Percentiles rank a stretch among this genome's conserved stretches.
phyloP scores from a whole-genome alignment of 92 coral and sea anemone genomes.

The Siderastrea radians region DNA sequence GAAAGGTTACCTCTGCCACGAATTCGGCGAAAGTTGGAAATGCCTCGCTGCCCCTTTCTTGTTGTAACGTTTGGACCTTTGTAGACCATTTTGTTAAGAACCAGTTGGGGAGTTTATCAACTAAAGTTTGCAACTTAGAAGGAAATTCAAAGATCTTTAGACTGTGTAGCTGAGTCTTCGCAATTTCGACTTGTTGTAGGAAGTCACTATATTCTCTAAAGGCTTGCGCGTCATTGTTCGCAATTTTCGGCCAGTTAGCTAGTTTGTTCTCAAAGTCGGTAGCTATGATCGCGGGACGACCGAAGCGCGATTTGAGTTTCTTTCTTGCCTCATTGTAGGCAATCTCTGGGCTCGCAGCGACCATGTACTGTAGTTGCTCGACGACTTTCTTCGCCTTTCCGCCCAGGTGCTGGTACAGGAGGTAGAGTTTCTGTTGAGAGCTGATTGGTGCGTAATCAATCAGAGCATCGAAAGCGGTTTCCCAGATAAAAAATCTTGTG shows the following conservation, averaged over 20 bases:
- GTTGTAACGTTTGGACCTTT: constrained; percentile 59
- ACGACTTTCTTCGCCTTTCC: constrained; percentile 74
- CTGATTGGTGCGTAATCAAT: constrained; percentile 68
- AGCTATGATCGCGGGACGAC: constrained; percentile 62
- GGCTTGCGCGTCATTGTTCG: constrained; percentile 60
- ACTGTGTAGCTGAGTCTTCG: constrained; percentile 40
- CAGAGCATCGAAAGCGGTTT: constrained; percentile 77
- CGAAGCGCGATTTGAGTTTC: constrained; percentile 68
- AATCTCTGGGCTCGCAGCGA: constrained; percentile 60
- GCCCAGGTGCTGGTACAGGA: constrained; percentile 73
- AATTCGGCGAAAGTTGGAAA: constrained; percentile 70
- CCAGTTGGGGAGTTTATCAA: constrained; percentile 67
- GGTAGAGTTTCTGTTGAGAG: constrained; percentile 69
- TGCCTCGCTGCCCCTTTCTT: constrained; percentile 42
- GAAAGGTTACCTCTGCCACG: constrained; percentile 53
- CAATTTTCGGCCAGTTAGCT: constrained; percentile 73
- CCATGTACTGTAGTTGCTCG: constrained; percentile 68
- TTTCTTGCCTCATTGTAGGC: constrained; percentile 56
- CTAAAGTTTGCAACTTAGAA: constrained; percentile 56
- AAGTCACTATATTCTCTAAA: constrained; percentile 65
- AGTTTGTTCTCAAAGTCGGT: constrained; percentile 70
- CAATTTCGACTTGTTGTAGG: constrained; percentile 71
- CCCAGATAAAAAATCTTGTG: constrained; percentile 77
- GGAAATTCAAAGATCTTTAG: constrained; percentile 71
- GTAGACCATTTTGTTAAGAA: constrained; percentile 69